Percentiles rank a stretch among this genome's conserved stretches.
Conservation (phyloP, 2,797 vertebrate species). For the Rhinogobio ventralis region DNA sequence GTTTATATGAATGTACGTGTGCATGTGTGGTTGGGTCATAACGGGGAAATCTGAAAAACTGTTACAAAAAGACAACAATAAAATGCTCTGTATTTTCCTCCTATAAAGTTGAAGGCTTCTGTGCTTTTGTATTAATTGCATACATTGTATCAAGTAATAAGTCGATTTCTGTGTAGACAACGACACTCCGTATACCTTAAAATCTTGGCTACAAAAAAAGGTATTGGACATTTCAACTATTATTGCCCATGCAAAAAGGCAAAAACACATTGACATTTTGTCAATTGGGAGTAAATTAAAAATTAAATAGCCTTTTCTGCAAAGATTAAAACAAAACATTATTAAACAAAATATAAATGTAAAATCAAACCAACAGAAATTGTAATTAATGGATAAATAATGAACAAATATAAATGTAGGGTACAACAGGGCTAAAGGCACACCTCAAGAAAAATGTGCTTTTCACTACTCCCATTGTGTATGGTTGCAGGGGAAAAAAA, state of each 20-base stretch:
- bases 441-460: too few relatives aligned
- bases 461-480: too few relatives aligned
- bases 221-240: neutral
- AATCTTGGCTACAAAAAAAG: neutral
- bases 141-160: neutral
- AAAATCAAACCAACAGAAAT: neutral
- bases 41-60: neutral
- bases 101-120: slow-evolving; percentile 11
- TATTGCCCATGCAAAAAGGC: neutral
- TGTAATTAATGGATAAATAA: neutral
- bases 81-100: slow-evolving; percentile 25
- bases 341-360: neutral
- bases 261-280: neutral
- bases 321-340: neutral
- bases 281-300: neutral
- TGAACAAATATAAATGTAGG: too few relatives aligned
- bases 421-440: too few relatives aligned
- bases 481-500: too few relatives aligned
- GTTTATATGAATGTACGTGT: slow-evolving; percentile 32
- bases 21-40: slow-evolving; percentile 42
- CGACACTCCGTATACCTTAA: neutral
- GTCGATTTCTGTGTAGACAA: neutral
- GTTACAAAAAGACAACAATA: slow-evolving; percentile 26
- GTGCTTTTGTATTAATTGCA: slow-evolving; percentile 15
- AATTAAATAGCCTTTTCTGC: neutral